A percentile compares a stretch with the other conserved stretches of the same genome.
Conservation (phyloP, 2,888 invertebrate species). For the Laspeyria flexula region DNA sequence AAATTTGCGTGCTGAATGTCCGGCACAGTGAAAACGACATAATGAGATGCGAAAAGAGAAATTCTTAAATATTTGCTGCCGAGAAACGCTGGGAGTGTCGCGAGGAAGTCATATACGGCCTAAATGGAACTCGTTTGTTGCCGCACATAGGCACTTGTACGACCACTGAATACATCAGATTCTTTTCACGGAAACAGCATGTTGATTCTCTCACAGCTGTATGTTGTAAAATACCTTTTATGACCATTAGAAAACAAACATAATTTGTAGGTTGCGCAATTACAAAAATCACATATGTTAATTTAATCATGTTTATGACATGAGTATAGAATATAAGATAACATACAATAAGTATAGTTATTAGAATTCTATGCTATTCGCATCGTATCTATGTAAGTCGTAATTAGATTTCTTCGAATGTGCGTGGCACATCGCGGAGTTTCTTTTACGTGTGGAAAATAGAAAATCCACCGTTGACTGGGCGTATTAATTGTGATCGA, state of each 20-base stretch:
- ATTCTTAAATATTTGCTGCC: slow-evolving; percentile 80
- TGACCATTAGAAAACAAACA: background rate
- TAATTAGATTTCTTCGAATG: slow-evolving; percentile 78
- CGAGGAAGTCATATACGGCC: slow-evolving; percentile 76
- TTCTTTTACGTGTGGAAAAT: slow-evolving; percentile 86
- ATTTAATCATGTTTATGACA: too few species aligned
- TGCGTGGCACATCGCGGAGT: slow-evolving; percentile 72
- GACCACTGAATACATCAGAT: slow-evolving; percentile 33
- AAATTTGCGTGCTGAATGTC: slow-evolving; percentile 74
- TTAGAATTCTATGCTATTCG: slow-evolving; percentile 19
- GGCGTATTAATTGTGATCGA: slow-evolving; percentile 80
- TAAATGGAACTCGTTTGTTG: slow-evolving; percentile 77
- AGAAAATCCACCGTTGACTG: slow-evolving; percentile 86
- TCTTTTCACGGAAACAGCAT: slow-evolving; percentile 56
- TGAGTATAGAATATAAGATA: too few species aligned
- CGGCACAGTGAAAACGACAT: slow-evolving; percentile 80
- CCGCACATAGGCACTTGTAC: slow-evolving; percentile 54
- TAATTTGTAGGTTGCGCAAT: slow-evolving; percentile 23
- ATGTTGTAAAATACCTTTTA: slow-evolving; percentile 1
- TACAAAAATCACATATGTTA: too few species aligned
- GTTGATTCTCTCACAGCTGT: background rate
- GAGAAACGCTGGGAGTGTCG: slow-evolving; percentile 82
- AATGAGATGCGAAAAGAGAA: slow-evolving; percentile 86
- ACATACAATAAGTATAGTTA: too few species aligned
- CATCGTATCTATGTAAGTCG: slow-evolving; percentile 50